Evolutionary conservation across 2,113 vertebrate species (phyloP).

Genomic region (Nannospalax galili): DNA sequence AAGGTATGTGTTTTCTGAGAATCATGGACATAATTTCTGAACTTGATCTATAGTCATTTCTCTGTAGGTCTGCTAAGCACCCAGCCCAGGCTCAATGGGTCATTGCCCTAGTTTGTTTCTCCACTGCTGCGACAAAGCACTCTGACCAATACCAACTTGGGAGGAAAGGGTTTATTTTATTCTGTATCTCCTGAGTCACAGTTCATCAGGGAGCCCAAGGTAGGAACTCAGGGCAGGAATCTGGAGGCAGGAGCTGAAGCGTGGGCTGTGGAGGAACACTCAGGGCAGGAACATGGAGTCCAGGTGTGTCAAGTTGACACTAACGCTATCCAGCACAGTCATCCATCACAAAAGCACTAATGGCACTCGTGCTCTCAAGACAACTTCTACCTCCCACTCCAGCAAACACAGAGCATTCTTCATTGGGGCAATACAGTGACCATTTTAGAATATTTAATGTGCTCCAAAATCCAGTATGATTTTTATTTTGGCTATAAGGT

Average conservation of each 20-base stretch:
- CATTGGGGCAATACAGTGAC: background rate
- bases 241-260: no score
- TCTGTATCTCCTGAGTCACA: no score
- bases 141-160: no score
- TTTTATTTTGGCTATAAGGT: background rate
- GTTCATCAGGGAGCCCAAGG: no score
- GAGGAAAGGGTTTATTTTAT: no score
- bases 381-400: background rate
- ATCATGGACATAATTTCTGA: background rate
- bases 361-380: background rate
- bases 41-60: background rate
- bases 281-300: no score
- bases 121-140: no score
- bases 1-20: background rate
- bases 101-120: no score
- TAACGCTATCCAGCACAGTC: no score
- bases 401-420: background rate
- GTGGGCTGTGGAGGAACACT: no score
- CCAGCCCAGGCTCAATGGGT: background rate
- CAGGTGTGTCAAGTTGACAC: no score
- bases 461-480: conserved; percentile 8
- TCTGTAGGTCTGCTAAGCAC: background rate
- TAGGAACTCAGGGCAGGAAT: no score
- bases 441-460: conserved; percentile 20
- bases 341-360: background rate